Evolutionary conservation across 2,797 vertebrate genomes (phyloP), one percentile per base, ranked within the genome.

Genomic region (Strix occidentalis): DNA sequence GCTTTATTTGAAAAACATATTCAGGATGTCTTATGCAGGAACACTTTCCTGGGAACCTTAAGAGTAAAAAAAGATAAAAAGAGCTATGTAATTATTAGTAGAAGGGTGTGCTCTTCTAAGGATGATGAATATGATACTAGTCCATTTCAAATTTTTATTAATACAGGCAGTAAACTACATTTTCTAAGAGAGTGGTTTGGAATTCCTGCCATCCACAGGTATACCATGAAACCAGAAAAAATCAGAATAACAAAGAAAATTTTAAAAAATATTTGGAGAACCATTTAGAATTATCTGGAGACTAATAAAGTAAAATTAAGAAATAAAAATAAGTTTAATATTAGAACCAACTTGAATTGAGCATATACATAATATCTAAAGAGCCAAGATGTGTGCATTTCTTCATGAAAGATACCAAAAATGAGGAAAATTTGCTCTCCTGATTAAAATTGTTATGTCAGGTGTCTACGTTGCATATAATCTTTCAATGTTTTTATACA

Each of bases 401-500:
- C 25, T 90, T 82, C 11, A 29, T 72, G 13, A 53, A 72, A 58
- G 15, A 31, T 69, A 29, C 6, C 1, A 87, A 85, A 76, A 79
- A 29, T 57, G 5, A 58, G 19, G 24, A 61, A 85, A 50, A 45
- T 70, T 83, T 68, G 7, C 24, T 75, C 6, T 75, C 21, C 12
- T 35, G 41, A 33, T 65, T 56, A 37, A 48, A n/a, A 39, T 35
- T 26, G 3, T 57, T 57, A 4, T 41, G 4, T 48, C 1, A 0
- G 3, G 3, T 83, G 15, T 29, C 7, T 76, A 6, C 88, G 20
- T 64, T 61, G 7, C 54, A 14, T 66, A 21, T 85, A 48, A 93
- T 28, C 6, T 64, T 87, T 57, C 46, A 24, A 6, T 71, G 23
- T 78, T 92, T 95, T 86, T 84, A 51, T 96, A 35, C 91, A 98